A percentile compares a stretch with the other conserved stretches of the same genome.
phyloP scores from a whole-genome alignment of 2,113 vertebrate species.

The Arvicanthis niloticus region DNA sequence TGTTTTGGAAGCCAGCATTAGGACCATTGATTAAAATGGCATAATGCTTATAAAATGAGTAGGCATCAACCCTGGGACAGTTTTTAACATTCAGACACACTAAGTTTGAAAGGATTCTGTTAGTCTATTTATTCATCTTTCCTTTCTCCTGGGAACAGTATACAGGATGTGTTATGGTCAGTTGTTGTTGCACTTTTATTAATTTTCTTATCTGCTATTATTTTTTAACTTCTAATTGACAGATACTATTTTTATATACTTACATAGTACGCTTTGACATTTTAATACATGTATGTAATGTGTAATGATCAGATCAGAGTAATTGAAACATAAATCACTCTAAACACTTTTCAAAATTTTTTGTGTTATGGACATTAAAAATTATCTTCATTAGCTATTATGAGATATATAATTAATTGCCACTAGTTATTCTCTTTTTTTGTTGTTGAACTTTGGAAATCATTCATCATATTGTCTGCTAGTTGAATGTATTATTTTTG shows the following conservation, averaged over 20 bases:
- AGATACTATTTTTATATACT: neutral
- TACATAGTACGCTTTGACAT: neutral
- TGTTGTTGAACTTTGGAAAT: neutral
- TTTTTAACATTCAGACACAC: neutral
- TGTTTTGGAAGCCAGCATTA: conserved; percentile 24
- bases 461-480: neutral
- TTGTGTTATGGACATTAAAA: neutral
- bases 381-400: neutral
- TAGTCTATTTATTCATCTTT: neutral
- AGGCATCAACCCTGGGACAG: neutral
- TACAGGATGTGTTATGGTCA: neutral
- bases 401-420: neutral
- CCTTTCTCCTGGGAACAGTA: conserved; percentile 7
- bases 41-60: conserved; percentile 1
- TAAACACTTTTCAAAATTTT: neutral
- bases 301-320: neutral
- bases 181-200: neutral
- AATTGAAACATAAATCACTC: neutral
- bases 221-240: neutral
- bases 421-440: neutral
- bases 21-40: neutral
- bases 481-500: neutral
- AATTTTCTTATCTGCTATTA: neutral
- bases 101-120: neutral
- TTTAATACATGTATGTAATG: neutral